Evolutionary conservation across 1,140 invertebrate genomes (phyloP).

Genomic region (Meteorus sp.): DNA sequence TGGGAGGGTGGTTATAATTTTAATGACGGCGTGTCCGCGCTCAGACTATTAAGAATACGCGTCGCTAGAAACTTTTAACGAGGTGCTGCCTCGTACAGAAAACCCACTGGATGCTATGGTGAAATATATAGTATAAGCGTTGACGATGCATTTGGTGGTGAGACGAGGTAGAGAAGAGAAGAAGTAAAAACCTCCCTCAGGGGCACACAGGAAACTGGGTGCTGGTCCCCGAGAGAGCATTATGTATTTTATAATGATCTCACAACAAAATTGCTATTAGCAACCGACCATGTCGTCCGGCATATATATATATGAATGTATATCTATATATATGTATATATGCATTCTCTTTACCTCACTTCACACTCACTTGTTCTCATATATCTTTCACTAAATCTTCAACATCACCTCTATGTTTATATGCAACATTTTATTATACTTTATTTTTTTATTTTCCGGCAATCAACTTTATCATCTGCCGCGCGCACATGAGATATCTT

Average conservation of each 20-base stretch:
- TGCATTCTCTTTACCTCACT: conserved; percentile 14
- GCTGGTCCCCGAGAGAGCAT: conserved; percentile 38
- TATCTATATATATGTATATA: not conserved
- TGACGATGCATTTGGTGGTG: too few species aligned
- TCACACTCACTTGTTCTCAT: conserved; percentile 13
- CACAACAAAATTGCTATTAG: conserved; percentile 57
- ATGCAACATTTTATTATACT: too few species aligned
- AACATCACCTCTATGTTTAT: too few species aligned
- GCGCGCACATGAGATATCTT: too few species aligned
- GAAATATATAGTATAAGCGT: conserved; percentile 9
- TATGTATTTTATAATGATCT: conserved; percentile 60
- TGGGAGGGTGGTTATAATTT: conserved; percentile 56
- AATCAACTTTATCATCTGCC: too few species aligned
- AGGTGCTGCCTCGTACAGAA: conserved; percentile 45
- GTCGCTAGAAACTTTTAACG: conserved; percentile 62
- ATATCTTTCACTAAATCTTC: too few species aligned
- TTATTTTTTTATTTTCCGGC: too few species aligned
- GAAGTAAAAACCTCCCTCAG: conserved; percentile 6
- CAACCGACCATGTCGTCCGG: conserved; percentile 42
- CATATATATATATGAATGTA: conserved; percentile 14
- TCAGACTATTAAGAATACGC: conserved; percentile 61
- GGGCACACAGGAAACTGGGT: conserved; percentile 6
- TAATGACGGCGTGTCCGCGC: conserved; percentile 60
- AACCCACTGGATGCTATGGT: conserved; percentile 28
- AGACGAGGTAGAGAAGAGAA: too few species aligned